Conservation (phyloP, 2,113 vertebrate species). For the Alligator mississippiensis region DNA sequence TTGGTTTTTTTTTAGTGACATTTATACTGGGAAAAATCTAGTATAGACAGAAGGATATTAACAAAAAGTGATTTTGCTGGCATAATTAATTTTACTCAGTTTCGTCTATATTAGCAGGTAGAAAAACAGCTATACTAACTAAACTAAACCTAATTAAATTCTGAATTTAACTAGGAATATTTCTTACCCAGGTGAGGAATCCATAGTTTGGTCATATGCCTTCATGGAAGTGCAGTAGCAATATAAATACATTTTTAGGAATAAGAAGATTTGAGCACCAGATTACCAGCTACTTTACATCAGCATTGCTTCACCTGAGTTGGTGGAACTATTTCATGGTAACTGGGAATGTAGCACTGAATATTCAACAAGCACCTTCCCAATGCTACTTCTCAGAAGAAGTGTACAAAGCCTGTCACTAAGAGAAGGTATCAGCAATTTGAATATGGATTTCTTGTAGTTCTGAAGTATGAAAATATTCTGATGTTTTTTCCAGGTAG, state of each 20-base stretch:
- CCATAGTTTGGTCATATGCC: not conserved
- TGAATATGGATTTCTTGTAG: not conserved
- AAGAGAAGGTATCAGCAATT: not conserved
- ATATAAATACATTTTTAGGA: constrained; percentile 15
- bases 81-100: not conserved
- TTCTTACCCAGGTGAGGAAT: constrained; percentile 43
- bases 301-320: constrained; percentile 35
- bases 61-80: not conserved
- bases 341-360: not conserved
- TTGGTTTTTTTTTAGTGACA: too few species aligned
- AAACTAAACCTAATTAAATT: not conserved
- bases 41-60: too few species aligned
- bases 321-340: constrained; percentile 35
- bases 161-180: not conserved
- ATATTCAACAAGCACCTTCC: not conserved
- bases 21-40: too few species aligned
- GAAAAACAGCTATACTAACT: constrained; percentile 37
- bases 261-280: not conserved
- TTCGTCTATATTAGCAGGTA: not conserved
- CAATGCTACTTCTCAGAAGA: not conserved
- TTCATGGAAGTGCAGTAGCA: constrained; percentile 25
- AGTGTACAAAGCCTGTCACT: not conserved
- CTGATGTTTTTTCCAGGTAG: not conserved
- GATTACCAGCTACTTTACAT: constrained; percentile 30
- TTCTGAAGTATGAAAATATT: not conserved